A percentile compares a stretch with the other conserved stretches of the same genome.
phyloP scores from a whole-genome alignment of 2,888 invertebrate species.

The Limnephilus marmoratus region DNA sequence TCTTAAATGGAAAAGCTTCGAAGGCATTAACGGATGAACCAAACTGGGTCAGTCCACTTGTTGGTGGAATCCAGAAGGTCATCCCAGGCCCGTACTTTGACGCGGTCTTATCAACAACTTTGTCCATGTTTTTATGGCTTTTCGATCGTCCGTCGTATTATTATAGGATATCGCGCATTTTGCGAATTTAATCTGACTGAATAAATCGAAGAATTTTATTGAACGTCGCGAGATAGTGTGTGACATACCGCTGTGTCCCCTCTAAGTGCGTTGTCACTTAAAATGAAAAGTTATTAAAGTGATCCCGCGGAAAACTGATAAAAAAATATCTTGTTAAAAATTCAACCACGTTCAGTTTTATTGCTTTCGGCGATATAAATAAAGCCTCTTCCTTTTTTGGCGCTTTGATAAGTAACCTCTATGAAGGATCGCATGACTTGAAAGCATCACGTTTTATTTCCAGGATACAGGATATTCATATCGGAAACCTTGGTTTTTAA shows the following conservation, averaged over 20 bases:
- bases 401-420: background rate
- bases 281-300: constrained; percentile 64
- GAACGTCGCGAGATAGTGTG: constrained; percentile 63
- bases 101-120: constrained; percentile 44
- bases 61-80: constrained; percentile 12
- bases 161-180: constrained; percentile 54
- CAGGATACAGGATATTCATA: background rate
- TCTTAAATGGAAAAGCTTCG: background rate
- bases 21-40: background rate
- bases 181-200: constrained; percentile 57
- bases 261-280: constrained; percentile 65
- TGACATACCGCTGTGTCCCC: constrained; percentile 62
- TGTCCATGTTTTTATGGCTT: constrained; percentile 51
- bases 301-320: constrained; percentile 27
- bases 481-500: background rate
- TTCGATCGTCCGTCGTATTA: constrained; percentile 43
- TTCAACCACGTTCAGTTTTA: background rate
- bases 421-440: background rate
- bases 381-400: background rate
- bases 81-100: background rate
- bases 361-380: background rate
- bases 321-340: background rate
- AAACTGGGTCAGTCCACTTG: background rate
- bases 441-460: background rate
- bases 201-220: constrained; percentile 65